Evolutionary conservation across 2,113 vertebrate species (phyloP).

Genomic region (Mastomys natalensis): DNA sequence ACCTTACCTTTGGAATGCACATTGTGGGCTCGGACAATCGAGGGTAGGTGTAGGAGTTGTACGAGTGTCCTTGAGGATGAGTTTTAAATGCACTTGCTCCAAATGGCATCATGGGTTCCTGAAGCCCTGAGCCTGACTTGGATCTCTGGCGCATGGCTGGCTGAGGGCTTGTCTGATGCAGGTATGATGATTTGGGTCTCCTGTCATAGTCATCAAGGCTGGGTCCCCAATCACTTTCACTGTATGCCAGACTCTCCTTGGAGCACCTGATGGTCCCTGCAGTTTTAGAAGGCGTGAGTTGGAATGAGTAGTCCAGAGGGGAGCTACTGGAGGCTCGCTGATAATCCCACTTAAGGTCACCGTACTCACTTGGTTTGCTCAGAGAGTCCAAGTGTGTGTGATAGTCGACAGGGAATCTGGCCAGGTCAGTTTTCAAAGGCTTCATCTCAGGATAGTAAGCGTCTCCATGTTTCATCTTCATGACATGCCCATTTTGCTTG

Average conservation of each 20-base stretch:
- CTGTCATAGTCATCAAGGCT: conserved; percentile 94
- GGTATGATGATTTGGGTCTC: conserved; percentile 96
- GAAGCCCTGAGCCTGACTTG: conserved; percentile 95
- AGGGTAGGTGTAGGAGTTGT: conserved; percentile 99
- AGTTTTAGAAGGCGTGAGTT: conserved; percentile 90
- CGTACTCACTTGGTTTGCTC: conserved; percentile 89
- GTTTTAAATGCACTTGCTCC: conserved; percentile 93
- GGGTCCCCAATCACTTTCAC: conserved; percentile 92
- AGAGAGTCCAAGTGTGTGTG: conserved; percentile 93
- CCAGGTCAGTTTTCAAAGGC: conserved; percentile 91
- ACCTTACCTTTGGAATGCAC: conserved; percentile 94
- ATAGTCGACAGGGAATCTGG: conserved; percentile 93
- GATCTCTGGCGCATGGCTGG: conserved; percentile 96
- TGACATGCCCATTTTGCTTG: conserved; percentile 94
- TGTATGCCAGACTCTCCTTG: conserved; percentile 92
- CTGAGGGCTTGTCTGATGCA: conserved; percentile 94
- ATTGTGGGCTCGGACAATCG: conserved; percentile 94
- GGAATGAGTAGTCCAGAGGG: conserved; percentile 94
- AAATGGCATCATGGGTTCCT: conserved; percentile 94
- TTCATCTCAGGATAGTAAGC: conserved; percentile 94
- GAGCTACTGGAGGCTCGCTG: conserved; percentile 87
- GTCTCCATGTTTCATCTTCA: conserved; percentile 87
- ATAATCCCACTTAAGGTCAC: conserved; percentile 87
- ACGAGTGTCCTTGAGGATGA: conserved; percentile 93
- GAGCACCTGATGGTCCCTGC: conserved; percentile 91